Evolutionary conservation across 2,888 invertebrate genomes (phyloP), one percentile per base, ranked within the genome.

Genomic region (Xestia xanthographa): DNA sequence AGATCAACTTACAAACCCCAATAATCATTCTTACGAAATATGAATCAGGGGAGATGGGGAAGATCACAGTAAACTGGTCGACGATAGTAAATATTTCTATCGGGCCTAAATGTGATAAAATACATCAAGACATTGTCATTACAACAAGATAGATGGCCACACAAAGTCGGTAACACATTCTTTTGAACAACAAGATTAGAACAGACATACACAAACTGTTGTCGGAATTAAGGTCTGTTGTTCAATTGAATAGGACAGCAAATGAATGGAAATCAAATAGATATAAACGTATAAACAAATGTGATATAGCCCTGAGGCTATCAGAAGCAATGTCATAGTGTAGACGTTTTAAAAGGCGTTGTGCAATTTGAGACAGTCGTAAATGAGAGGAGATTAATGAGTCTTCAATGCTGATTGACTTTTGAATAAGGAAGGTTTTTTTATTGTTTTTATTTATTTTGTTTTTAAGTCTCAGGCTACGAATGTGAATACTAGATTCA

Each of bases 61-160:
- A 92, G 95, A 60, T 91, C 95, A 76, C 29, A 14, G 1, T 77
- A 84, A 0, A 68, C 38, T 94, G 94, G 95, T 80, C 77, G 72
- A 34, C 85, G 89, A 88, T 90, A 92, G 94, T 94, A 95, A 95
- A 96, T 95, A 95, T 95, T 95, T 95, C 93, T 92, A 95, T 93
- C 92, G 86, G 89, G 90, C 91, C 95, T 94, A 94, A 95, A 95
- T 96, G 95, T 95, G 95, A 95, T 95, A 95, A 95, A 95, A 95
- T 95, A 95, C 91, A 96, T 95, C 95, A 95, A 95, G 95, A 94
- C 95, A 96, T 95, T 96, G 96, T 96, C 95, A 94, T 96, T 96
- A 95, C 89, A 92, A 89, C 90, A 95, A 95, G 96, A 96, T 95
- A 93, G 91, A 96, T 96, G 89, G 94, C 89, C 86, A 87, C 89